Evolutionary conservation across 2,888 invertebrate species (phyloP).

Genomic region (Pachliopta kotzebuea): DNA sequence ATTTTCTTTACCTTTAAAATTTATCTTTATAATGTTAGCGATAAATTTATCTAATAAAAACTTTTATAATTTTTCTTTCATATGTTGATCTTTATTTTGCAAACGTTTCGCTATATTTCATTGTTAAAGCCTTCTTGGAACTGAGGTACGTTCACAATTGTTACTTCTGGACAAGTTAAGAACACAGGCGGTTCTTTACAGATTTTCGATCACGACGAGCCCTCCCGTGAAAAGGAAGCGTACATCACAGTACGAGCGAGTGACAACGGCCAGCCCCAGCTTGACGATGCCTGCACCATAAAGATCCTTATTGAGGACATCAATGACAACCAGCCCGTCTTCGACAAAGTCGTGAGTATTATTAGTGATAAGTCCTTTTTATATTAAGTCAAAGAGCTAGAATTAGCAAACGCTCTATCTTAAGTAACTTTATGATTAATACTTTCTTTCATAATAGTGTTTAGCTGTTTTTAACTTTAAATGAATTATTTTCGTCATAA

Average conservation of each 20-base stretch:
- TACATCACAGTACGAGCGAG: conserved; percentile 95
- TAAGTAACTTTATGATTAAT: neutral
- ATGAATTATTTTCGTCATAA: too few species aligned
- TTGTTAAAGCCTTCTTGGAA: conserved; percentile 15
- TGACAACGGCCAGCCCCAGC: conserved; percentile 93
- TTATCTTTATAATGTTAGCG: neutral
- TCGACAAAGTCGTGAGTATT: conserved; percentile 88
- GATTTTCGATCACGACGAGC: conserved; percentile 94
- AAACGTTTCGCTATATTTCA: neutral
- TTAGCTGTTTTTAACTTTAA: too few species aligned
- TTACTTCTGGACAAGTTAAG: too few species aligned
- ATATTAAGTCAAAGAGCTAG: conserved; percentile 21
- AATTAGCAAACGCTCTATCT: conserved; percentile 18
- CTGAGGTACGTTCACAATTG: conserved; percentile 16
- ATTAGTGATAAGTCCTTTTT: neutral
- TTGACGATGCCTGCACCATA: conserved; percentile 96
- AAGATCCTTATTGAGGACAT: conserved; percentile 94
- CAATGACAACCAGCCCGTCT: conserved; percentile 93
- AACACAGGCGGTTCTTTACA: conserved; percentile 45
- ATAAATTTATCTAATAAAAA: too few species aligned
- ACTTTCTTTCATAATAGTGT: neutral
- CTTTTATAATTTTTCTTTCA: neutral
- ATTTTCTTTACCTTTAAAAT: neutral
- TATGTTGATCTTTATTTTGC: neutral
- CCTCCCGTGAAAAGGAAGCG: conserved; percentile 89